Evolutionary conservation across 2,888 invertebrate genomes (phyloP).

Genomic region (Andrena haemorrhoa): DNA sequence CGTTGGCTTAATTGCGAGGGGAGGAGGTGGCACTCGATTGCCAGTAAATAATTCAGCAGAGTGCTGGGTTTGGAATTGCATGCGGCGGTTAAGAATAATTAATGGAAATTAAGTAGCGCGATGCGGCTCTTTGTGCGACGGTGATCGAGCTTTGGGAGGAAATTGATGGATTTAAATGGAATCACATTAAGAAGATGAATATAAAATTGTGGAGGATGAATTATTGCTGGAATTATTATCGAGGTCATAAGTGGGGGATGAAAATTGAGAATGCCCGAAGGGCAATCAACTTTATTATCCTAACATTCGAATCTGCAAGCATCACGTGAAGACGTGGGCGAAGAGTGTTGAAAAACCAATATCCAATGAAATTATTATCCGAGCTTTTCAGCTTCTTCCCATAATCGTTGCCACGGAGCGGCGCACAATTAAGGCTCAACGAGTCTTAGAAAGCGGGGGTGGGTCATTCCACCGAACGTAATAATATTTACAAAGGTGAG

Average conservation of each 20-base stretch:
- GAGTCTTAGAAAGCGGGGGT: conserved; percentile 21
- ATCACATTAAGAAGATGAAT: too few relatives aligned
- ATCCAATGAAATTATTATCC: conserved; percentile 22
- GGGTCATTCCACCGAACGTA: conserved; percentile 36
- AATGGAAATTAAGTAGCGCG: too few relatives aligned
- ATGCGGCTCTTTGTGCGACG: too few relatives aligned
- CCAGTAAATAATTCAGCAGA: neutral
- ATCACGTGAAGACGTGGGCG: neutral
- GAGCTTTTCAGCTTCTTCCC: neutral
- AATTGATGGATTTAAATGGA: too few relatives aligned
- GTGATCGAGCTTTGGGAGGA: too few relatives aligned
- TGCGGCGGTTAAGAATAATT: neutral
- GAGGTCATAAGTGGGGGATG: neutral
- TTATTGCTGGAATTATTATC: too few relatives aligned
- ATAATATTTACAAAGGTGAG: conserved; percentile 45
- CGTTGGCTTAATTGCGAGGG: neutral
- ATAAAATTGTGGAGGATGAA: too few relatives aligned
- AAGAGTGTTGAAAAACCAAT: neutral
- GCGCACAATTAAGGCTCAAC: conserved; percentile 36
- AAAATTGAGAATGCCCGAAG: neutral
- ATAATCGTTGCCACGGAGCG: conserved; percentile 9
- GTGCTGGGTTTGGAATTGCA: neutral
- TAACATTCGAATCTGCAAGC: too few relatives aligned
- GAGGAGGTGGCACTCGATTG: neutral
- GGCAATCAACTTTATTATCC: too few relatives aligned